Evolutionary conservation across 2,113 vertebrate species (phyloP).

Genomic region (Aegotheles bennettii): DNA sequence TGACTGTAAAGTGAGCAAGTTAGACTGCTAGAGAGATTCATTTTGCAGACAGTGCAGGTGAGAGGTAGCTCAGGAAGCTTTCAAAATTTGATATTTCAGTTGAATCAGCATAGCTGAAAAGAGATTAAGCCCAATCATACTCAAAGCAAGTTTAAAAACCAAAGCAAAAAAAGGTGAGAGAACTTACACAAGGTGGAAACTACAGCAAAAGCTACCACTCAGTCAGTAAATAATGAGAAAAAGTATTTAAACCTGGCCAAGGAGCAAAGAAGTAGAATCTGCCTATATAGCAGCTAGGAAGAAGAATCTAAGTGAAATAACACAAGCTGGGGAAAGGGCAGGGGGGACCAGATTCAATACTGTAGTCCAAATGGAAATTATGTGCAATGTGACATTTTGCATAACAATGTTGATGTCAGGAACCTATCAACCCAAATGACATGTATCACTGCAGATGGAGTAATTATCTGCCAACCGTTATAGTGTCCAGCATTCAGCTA

Average conservation of each 20-base stretch:
- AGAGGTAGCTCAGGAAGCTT: background rate
- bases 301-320: background rate
- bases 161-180: background rate
- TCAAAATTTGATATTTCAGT: background rate
- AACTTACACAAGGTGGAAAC: background rate
- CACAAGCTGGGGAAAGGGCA: background rate
- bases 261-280: background rate
- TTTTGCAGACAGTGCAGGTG: background rate
- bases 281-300: background rate
- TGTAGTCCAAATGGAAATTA: background rate
- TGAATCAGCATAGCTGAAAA: background rate
- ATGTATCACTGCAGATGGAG: background rate
- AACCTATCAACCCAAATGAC: background rate
- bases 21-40: background rate
- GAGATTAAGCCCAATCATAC: background rate
- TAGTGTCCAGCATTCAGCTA: background rate
- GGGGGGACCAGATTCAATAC: background rate
- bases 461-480: background rate
- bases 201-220: background rate
- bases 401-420: constrained; percentile 23
- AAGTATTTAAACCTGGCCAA: background rate
- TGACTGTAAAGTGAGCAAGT: background rate
- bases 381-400: background rate
- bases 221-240: background rate
- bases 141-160: background rate